phyloP scores from a whole-genome alignment of 92 coral and sea anemone species.

The Pocillopora meandrina region DNA sequence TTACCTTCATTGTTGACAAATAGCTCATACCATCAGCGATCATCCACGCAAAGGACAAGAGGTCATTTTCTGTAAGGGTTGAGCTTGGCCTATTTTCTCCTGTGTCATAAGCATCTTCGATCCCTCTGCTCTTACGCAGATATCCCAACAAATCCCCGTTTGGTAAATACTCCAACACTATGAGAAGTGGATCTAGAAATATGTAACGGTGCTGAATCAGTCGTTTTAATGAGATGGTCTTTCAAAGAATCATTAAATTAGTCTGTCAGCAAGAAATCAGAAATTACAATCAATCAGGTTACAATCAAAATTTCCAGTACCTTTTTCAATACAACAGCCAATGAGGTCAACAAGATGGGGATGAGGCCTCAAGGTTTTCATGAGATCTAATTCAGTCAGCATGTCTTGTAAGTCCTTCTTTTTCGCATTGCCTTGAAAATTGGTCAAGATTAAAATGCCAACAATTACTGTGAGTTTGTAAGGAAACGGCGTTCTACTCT shows the following conservation, averaged over 20 bases:
- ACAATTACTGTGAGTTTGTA: neutral
- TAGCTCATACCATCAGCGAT: conserved; percentile 74
- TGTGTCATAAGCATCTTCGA: conserved; percentile 58
- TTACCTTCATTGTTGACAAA: conserved; percentile 63
- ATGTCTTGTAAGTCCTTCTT: conserved; percentile 59
- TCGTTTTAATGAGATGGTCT: neutral
- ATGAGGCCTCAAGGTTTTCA: conserved; percentile 67
- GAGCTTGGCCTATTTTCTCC: conserved; percentile 66
- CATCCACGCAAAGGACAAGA: conserved; percentile 71
- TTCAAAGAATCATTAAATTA: too few relatives aligned
- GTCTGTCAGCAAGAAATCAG: neutral
- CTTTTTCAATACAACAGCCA: conserved; percentile 58
- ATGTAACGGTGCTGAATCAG: too few relatives aligned
- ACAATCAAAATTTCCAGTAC: neutral
- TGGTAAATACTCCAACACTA: conserved; percentile 55
- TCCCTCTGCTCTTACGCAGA: conserved; percentile 69
- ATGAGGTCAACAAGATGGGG: conserved; percentile 58
- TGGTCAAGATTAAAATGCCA: neutral
- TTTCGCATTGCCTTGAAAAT: neutral
- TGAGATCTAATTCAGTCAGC: conserved; percentile 56
- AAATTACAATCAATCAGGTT: neutral
- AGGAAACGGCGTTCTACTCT: too few relatives aligned
- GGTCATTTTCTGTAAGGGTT: conserved; percentile 34
- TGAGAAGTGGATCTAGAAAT: conserved; percentile 15
- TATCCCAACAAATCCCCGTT: conserved; percentile 77